Percentiles rank a stretch among this genome's conserved stretches.
These are phyloP conservation scores for Jordanella pulchra DNA, from an alignment of 2,797 vertebrate species.

Conservation along the genomic window DNA sequence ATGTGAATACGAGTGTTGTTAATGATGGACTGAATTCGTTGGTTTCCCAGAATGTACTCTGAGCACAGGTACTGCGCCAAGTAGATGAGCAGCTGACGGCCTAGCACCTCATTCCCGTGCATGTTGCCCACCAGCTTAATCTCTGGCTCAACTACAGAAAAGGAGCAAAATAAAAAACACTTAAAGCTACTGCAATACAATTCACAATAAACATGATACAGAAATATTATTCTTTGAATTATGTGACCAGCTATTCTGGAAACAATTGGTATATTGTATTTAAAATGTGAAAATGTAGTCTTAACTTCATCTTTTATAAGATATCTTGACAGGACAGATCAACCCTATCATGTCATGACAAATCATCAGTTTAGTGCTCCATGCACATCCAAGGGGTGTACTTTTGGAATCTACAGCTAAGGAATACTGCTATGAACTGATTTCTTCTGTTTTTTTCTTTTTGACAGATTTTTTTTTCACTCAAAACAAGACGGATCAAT, in stretches of 20 bases:
- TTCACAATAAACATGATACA: conserved; percentile 10
- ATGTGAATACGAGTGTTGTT: conserved; percentile 95
- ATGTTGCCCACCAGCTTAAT: conserved; percentile 95
- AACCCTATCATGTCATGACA: too few species aligned
- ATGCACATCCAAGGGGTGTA: neutral
- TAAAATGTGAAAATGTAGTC: too few species aligned
- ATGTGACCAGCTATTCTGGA: neutral
- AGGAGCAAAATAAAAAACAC: conserved; percentile 18
- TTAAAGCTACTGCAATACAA: neutral
- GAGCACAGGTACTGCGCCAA: conserved; percentile 94
- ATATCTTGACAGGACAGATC: too few species aligned
- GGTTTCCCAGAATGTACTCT: conserved; percentile 88
- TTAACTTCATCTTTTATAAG: too few species aligned
- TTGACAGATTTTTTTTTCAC: neutral
- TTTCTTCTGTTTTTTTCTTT: neutral
- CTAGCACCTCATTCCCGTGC: conserved; percentile 96
- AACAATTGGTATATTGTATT: neutral
- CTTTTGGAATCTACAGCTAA: neutral
- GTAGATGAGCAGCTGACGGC: conserved; percentile 92
- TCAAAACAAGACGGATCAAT: neutral
- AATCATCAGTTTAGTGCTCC: neutral
- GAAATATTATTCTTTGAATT: neutral
- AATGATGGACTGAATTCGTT: conserved; percentile 88
- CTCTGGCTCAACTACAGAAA: conserved; percentile 90
- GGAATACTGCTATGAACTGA: neutral